Evolutionary conservation across 2,888 invertebrate genomes (phyloP).

Genomic region (Cepaea hortensis): DNA sequence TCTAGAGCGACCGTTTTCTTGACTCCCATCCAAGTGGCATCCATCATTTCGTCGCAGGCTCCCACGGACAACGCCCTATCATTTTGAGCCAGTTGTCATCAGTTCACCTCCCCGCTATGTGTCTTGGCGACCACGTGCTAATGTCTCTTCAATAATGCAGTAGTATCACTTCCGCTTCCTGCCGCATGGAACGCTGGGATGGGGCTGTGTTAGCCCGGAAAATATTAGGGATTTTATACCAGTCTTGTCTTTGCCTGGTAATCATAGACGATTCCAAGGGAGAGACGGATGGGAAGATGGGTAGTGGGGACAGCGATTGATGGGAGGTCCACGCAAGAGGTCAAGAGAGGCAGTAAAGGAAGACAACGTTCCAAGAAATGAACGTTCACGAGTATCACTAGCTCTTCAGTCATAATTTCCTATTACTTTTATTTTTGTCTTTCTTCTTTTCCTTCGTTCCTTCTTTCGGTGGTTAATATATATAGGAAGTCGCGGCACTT

Average conservation of each 20-base stretch:
- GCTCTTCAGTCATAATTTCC: conserved; percentile 10
- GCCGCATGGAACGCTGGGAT: not conserved
- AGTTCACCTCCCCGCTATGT: conserved; percentile 1
- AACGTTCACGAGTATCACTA: not conserved
- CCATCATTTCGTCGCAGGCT: not conserved
- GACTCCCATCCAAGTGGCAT: too few relatives aligned
- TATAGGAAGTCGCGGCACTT: not conserved
- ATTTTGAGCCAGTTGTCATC: conserved; percentile 1
- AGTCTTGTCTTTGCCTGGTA: not conserved
- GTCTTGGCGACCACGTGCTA: conserved; percentile 22
- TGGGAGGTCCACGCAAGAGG: not conserved
- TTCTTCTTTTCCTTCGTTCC: not conserved
- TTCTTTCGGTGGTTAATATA: not conserved
- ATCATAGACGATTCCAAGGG: not conserved
- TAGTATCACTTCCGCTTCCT: not conserved
- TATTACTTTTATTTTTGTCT: not conserved
- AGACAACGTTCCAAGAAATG: conserved; percentile 10
- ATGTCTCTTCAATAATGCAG: conserved; percentile 32
- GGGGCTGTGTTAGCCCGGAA: not conserved
- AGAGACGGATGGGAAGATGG: conserved; percentile 9
- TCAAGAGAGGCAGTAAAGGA: not conserved
- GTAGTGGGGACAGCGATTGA: not conserved
- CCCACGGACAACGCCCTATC: not conserved
- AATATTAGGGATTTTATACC: conserved; percentile 19
- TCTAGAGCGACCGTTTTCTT: not conserved